These are phyloP conservation scores for Calycopis cecrops DNA, from an alignment of 1,140 invertebrate genomes.

Conservation along the genomic window DNA sequence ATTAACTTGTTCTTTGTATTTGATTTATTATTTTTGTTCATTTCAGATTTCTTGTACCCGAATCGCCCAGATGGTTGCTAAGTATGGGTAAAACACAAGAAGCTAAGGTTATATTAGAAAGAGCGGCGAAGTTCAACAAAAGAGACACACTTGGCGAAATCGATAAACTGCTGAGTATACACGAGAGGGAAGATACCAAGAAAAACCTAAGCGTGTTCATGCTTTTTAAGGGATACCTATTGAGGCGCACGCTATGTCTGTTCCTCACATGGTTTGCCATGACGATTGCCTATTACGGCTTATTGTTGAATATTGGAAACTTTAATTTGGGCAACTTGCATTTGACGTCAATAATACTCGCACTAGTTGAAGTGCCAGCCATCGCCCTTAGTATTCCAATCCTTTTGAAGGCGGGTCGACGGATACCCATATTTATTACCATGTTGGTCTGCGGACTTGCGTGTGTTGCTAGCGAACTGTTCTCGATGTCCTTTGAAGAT, in stretches of 20 bases:
- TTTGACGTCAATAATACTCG: conserved; percentile 80
- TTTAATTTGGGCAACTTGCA: conserved; percentile 83
- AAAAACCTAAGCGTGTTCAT: conserved; percentile 76
- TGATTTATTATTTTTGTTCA: conserved; percentile 13
- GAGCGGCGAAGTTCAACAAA: conserved; percentile 81
- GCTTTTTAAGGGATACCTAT: conserved; percentile 77
- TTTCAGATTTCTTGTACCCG: conserved; percentile 84
- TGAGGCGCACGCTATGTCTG: conserved; percentile 80
- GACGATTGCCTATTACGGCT: conserved; percentile 84
- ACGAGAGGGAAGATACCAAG: conserved; percentile 47
- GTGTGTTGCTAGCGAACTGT: conserved; percentile 77
- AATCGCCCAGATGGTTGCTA: conserved; percentile 90
- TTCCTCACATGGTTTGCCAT: conserved; percentile 84
- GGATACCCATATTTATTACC: conserved; percentile 80
- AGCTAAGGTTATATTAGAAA: conserved; percentile 80
- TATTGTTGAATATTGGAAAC: conserved; percentile 82
- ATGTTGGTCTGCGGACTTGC: conserved; percentile 79
- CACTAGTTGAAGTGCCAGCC: conserved; percentile 82
- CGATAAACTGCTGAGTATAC: conserved; percentile 77
- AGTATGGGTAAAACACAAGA: conserved; percentile 82
- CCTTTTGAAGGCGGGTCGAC: conserved; percentile 80
- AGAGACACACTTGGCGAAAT: conserved; percentile 77
- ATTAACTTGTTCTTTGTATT: not conserved
- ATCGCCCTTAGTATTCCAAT: conserved; percentile 83
- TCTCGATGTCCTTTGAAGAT: conserved; percentile 65